phyloP scores from a whole-genome alignment of 1,140 invertebrate species.

The Ostrea edulis region DNA sequence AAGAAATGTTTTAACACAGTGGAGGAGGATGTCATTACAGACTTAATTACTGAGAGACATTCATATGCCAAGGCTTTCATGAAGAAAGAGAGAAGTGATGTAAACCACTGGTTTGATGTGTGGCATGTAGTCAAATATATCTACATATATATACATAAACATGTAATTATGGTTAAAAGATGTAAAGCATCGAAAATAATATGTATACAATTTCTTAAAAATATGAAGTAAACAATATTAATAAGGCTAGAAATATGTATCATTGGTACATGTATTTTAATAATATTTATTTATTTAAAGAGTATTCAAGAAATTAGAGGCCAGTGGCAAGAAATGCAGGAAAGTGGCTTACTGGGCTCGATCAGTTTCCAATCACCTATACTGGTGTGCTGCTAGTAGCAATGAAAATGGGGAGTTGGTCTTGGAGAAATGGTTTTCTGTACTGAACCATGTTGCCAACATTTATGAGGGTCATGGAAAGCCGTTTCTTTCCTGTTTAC shows the following conservation, averaged over 20 bases:
- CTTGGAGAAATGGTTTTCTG: conserved; percentile 48
- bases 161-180: background rate
- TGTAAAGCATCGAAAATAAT: too few relatives aligned
- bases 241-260: background rate
- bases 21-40: background rate
- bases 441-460: conserved; percentile 54
- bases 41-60: background rate
- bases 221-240: background rate
- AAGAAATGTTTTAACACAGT: background rate
- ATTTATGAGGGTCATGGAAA: conserved; percentile 53
- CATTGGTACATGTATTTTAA: background rate
- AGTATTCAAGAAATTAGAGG: conserved; percentile 49
- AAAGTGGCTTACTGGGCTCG: conserved; percentile 44
- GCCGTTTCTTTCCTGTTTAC: conserved; percentile 39
- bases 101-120: conserved; percentile 21
- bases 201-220: background rate
- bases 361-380: conserved; percentile 54
- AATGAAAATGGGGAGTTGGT: conserved; percentile 53
- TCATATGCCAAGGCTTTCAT: background rate
- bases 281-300: conserved; percentile 26
- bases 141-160: background rate
- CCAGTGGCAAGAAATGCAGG: conserved; percentile 13
- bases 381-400: conserved; percentile 54
- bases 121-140: conserved; percentile 20
- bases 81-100: background rate